Evolutionary conservation across 2,113 vertebrate species (phyloP), one percentile per base, ranked within the genome.

Genomic region (Holacanthus passer): DNA sequence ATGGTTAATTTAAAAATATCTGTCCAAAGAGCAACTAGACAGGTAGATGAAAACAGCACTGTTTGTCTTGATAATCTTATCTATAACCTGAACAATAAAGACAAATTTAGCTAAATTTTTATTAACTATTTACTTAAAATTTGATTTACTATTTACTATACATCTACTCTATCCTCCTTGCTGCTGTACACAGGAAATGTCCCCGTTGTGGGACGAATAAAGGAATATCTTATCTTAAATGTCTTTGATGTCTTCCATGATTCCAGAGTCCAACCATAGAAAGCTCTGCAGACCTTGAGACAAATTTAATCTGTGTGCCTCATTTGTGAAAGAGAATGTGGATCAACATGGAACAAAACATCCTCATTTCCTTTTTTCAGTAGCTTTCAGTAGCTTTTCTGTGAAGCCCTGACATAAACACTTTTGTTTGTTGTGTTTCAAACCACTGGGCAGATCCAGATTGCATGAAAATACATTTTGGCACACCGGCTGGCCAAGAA

Each of bases 401-500:
- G 37, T 8, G 6, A 59, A 64, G 8, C 35, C 32, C 35, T 27
- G 16, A 65, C 41, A 69, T 2, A 31, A 39, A 32, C 31, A 27
- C 31, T 29, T 39, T 77, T 48, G 29, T 53, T 77, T 29, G 72
- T 19, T 75, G 48, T 19, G 24, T 55, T 63, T 58, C 5, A 79
- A 77, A 66, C 41, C 41, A 72, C 22, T 9, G 22, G 35, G 32
- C n/a, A 48, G 22, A 70, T 39, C 37, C 17, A 43, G 29, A 32
- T 5, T 35, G 59, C 31, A 53, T 35, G 8, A n/a, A 13, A 56
- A 35, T 35, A 55, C 19, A 35, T 53, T 63, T 74, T 69, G 20
- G 78, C 37, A 20, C 53, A 79, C 35, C 67, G 37, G 32, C 45
- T 20, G 4, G 39, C 11, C 0, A 43, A 75, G 9, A 65, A 31